Base-by-base conservation (phyloP, 2,888 invertebrate species). In the Drosophila buzzatii region DNA sequence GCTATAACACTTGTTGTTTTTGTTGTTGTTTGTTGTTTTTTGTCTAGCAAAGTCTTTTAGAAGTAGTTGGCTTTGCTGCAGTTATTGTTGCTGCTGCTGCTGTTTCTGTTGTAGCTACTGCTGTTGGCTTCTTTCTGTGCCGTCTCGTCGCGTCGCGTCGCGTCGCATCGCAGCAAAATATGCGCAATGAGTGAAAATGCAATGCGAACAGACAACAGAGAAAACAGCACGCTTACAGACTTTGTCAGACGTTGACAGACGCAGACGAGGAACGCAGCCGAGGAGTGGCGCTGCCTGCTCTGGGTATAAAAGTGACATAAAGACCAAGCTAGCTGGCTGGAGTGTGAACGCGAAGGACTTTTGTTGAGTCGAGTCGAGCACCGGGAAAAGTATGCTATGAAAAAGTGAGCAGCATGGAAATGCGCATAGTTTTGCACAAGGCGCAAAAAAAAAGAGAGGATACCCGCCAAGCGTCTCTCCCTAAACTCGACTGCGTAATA, bases 191-290 rank as follows among this genome's bases (percentile, higher is more conserved):
- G 84, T 74, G 73, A 77, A 85, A 73, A 82, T 76, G 82, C 76
- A 76, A 74, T 84, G 87, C 73, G 85, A 74, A 74, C 60, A 66
- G 79, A 77, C 76, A 77, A 78, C 70, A 70, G 76, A 70, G 76
- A 75, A 77, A 78, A 70, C 79, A 78, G 80, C 66, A 76, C 73
- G 79, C 77, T 82, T 82, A 72, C 85, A 81, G 81, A 81, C 87
- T 70, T 79, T 89, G 89, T 81, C 87, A 89, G 82, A 81, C 75
- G 83, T 68, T 77, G 83, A 75, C 76, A 75, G 80, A 64, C 72
- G 64, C 66, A 72, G 44, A n/a, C n/a, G n/a, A n/a, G 68, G 68
- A 53, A 53, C 23, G 51, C 12, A 12, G 33, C 12, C 6, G 31
- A 18, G 53, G 23, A 37, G 23, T 9, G 14, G 51, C 9, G 23